Base-by-base conservation (phyloP, 1,140 invertebrate species). In the Kradibia gibbosae region DNA sequence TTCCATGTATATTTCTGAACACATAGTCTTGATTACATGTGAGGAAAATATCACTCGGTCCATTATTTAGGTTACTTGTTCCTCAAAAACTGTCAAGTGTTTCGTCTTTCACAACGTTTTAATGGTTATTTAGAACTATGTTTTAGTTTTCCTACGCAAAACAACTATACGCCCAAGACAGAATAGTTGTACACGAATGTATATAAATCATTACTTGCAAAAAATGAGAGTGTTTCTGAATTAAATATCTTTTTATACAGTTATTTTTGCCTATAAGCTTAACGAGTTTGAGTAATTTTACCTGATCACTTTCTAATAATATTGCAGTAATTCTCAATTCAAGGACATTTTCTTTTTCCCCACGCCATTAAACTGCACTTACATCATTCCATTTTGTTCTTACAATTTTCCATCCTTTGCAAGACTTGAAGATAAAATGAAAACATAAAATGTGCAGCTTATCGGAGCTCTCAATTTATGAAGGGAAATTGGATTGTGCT, bases 401-500 rank as follows among this genome's bases (percentile, higher is more conserved):
- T 55, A 55, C n/a, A 65, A 80, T 80, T 80, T 80, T 48, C 34
- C 55, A 22, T 72, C 28, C 75, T 65, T 36, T 20, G 31, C 53
- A 73, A 42, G 55, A 7, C 11, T 39, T 42, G 39, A 7, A n/a
- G 48, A 48, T 55, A 74, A 42, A 74, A 67, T 65, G 53, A 67
- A 80, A 76, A 67, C 15, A 67, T 45, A 34, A 78, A 39, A 57
- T 15, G 45, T 31, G 60, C 45, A 78, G 65, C 77, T 78, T 80
- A 67, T n/a, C 80, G 62, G 20, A 71, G 34, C 72, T 76, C 53
- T 77, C 53, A 77, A 77, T 82, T 77, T 82, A 71, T 50, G 72
- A 82, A 72, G 42, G 65, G 65, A 81, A 81, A 81, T 77, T 78
- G 70, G 70, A 82, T 82, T 62, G 53, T 42, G 28, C 67, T 73